Base-by-base conservation (phyloP, 2,113 vertebrate genomes). In the Oophaga pumilio region DNA sequence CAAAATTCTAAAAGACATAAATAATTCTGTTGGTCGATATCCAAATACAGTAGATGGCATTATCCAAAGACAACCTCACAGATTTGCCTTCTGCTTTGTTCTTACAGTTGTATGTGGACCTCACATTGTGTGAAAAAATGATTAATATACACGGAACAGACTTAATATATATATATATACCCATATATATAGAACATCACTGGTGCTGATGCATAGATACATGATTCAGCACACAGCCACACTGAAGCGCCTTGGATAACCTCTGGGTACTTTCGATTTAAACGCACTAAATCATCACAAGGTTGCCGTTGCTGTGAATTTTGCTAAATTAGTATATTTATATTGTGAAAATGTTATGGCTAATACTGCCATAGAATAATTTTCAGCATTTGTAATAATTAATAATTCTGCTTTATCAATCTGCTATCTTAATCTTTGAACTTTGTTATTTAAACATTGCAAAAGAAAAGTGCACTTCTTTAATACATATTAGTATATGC, bases 1-100 rank as follows among this genome's bases (percentile, higher is more conserved):
- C 90, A 92, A 90, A 92, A 95, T 95, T 66, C 85, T 90, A 88
- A 92, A 90, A 90, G 93, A 93, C 80, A 24, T 89, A 91, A 93
- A 94, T 94, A 92, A 94, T 93, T 91, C 93, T 90, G 73, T 92
- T 93, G 92, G 93, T 94, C 83, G 33, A 90, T 91, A 88, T 93
- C 93, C 93, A 90, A 92, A 60, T 80, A 80, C 24, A 80, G 91
- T 93, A 89, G 26, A 79, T 90, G 82, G 90, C 91, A 93, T 91
- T 92, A 92, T 89, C 92, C 91, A 89, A 91, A 93, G 92, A 93
- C 88, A 90, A 87, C 88, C 94, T 90, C 85, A 87, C 90, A 93
- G 93, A 93, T 73, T 80, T 24, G 93, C 92, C 93, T 91, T 87
- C 92, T 89, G 91, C 92, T 93, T 92, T 94, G 90, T 93, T 95